Percentiles rank a stretch among this genome's conserved stretches.
phyloP scores from a whole-genome alignment of 2,113 vertebrate genomes.

The Phalacrocorax brasilianus region DNA sequence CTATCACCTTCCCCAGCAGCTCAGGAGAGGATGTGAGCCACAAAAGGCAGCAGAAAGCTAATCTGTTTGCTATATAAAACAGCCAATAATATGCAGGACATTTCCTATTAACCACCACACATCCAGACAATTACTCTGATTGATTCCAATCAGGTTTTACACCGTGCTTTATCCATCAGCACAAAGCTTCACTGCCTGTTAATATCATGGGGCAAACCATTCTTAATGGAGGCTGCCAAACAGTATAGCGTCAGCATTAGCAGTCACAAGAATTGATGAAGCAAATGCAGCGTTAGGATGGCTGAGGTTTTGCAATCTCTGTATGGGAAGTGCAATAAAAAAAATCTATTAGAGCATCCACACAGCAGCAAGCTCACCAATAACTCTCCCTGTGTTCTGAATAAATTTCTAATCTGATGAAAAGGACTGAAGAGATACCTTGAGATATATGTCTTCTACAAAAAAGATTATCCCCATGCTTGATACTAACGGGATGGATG shows the following conservation, averaged over 20 bases:
- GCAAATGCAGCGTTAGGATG: background rate
- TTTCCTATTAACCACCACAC: slow-evolving; percentile 43
- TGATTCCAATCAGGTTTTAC: slow-evolving; percentile 62
- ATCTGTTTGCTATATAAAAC: background rate
- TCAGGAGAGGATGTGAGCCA: background rate
- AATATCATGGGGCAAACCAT: background rate
- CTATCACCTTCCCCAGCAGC: background rate
- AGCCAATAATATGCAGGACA: slow-evolving; percentile 45
- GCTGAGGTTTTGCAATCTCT: background rate
- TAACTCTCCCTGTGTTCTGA: background rate
- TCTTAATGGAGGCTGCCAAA: slow-evolving; percentile 37
- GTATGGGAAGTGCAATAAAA: background rate
- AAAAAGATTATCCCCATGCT: fast-evolving
- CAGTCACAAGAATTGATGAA: slow-evolving; percentile 51
- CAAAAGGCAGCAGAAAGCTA: background rate
- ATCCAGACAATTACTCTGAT: slow-evolving; percentile 47
- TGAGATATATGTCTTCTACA: background rate
- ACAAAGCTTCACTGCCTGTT: slow-evolving; percentile 19
- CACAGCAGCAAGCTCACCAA: background rate
- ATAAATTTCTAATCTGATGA: background rate
- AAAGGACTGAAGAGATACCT: background rate
- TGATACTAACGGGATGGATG: background rate
- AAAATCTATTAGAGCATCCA: background rate
- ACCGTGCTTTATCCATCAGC: slow-evolving; percentile 30
- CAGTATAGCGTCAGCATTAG: background rate